A percentile compares a stretch with the other conserved stretches of the same genome.
Evolutionary conservation across 2,888 invertebrate genomes (phyloP).

Genomic region (Torymus auratus): DNA sequence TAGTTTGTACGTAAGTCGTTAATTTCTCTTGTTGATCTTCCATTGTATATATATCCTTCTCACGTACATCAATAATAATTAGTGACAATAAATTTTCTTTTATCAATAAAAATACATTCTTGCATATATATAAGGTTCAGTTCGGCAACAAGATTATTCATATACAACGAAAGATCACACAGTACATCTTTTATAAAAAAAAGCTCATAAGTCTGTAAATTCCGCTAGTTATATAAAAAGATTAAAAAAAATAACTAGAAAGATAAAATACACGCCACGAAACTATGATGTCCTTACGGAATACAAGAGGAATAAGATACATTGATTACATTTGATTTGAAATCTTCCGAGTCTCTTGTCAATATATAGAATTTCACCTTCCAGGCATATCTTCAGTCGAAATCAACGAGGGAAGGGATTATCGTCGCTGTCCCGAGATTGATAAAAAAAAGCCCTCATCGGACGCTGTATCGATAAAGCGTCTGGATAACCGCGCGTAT

Average conservation of each 20-base stretch:
- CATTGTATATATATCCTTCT: slow-evolving; percentile 9
- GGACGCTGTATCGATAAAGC: too few relatives aligned
- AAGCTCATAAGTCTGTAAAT: slow-evolving; percentile 14
- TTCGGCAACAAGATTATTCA: background rate
- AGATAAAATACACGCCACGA: slow-evolving; percentile 1
- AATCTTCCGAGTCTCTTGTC: slow-evolving; percentile 29
- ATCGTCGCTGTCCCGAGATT: background rate
- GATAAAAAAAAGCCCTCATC: slow-evolving; percentile 8
- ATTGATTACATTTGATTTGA: slow-evolving; percentile 39
- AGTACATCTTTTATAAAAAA: slow-evolving; percentile 8
- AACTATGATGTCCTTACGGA: slow-evolving; percentile 15
- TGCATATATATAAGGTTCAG: background rate
- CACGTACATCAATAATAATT: too few relatives aligned
- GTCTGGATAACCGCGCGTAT: too few relatives aligned
- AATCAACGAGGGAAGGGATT: background rate
- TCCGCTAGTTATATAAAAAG: slow-evolving; percentile 4
- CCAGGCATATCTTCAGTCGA: slow-evolving; percentile 30
- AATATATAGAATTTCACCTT: slow-evolving; percentile 2
- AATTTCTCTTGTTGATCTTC: slow-evolving; percentile 27
- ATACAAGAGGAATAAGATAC: slow-evolving; percentile 26
- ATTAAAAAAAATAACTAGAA: slow-evolving; percentile 11
- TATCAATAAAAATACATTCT: background rate
- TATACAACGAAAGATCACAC: slow-evolving; percentile 17
- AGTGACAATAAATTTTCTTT: slow-evolving; percentile 4
- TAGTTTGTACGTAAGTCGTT: slow-evolving; percentile 47